Evolutionary conservation across 2,113 vertebrate species (phyloP).

Genomic region (Strigops habroptila): DNA sequence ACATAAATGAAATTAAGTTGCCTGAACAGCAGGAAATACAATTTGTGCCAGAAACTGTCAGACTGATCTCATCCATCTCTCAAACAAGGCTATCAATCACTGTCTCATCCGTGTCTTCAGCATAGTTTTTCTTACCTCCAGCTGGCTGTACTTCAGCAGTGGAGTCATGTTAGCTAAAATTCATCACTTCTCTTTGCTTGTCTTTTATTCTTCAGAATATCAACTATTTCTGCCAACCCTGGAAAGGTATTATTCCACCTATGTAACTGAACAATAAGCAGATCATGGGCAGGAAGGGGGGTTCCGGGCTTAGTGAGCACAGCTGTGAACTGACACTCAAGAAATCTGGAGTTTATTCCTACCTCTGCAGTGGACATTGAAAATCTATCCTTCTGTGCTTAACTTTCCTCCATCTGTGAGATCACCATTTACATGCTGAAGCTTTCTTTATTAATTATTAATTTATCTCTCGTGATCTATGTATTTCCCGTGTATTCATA

Average conservation of each 20-base stretch:
- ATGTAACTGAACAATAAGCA: neutral
- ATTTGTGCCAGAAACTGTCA: conserved; percentile 59
- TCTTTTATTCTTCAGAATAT: conserved; percentile 3
- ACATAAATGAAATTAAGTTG: conserved; percentile 65
- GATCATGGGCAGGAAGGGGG: neutral
- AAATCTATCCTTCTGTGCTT: neutral
- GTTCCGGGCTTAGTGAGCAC: neutral
- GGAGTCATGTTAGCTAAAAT: conserved; percentile 20
- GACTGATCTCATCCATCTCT: conserved; percentile 55
- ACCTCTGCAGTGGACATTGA: neutral
- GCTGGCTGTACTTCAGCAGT: neutral
- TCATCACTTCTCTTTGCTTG: neutral
- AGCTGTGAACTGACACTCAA: neutral
- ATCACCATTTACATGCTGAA: neutral
- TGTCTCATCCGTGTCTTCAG: neutral
- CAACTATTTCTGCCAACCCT: neutral
- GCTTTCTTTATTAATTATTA: neutral
- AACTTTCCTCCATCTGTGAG: neutral
- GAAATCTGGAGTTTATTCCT: neutral
- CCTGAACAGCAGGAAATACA: conserved; percentile 60
- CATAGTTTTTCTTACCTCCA: conserved; percentile 27
- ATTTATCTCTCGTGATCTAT: neutral
- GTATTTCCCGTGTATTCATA: neutral
- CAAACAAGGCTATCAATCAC: conserved; percentile 65
- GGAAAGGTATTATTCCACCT: neutral